Conservation (phyloP, 2,797 vertebrate genomes). For the Odontamblyopus lacepedii region DNA sequence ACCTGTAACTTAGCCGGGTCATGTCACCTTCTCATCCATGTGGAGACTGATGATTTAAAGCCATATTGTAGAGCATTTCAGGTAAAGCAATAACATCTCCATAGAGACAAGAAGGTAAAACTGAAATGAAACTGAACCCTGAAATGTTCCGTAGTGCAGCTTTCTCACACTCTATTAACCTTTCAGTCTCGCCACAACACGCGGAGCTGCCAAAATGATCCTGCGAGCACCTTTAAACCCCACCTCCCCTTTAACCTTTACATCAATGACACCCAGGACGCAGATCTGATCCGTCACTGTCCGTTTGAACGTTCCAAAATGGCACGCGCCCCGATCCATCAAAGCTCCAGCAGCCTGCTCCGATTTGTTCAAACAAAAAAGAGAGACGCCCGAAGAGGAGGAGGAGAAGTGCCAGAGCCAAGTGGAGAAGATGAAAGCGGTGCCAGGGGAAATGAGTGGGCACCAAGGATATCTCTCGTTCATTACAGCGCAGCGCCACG, state of each 20-base stretch:
- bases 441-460: conserved; percentile 40
- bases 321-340: conserved; percentile 48
- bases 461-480: conserved; percentile 54
- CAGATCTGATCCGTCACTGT: conserved; percentile 56
- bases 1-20: too few species aligned
- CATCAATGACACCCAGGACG: conserved; percentile 39
- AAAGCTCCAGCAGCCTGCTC: conserved; percentile 47
- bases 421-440: conserved; percentile 43
- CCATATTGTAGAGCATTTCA: too few species aligned
- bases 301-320: conserved; percentile 35
- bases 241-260: conserved; percentile 12
- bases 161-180: too few species aligned
- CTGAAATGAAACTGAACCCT: too few species aligned
- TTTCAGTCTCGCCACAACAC: neutral
- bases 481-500: conserved; percentile 11
- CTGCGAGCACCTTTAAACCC: neutral
- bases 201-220: neutral
- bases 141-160: too few species aligned
- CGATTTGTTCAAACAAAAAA: conserved; percentile 57
- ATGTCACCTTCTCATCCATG: too few species aligned
- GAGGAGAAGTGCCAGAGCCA: conserved; percentile 31
- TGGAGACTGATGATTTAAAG: too few species aligned
- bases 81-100: too few species aligned
- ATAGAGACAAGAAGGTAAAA: too few species aligned
- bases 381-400: neutral